Evolutionary conservation across 1,140 invertebrate species (phyloP), one percentile per base, ranked within the genome.

Genomic region (Coelopa frigida): DNA sequence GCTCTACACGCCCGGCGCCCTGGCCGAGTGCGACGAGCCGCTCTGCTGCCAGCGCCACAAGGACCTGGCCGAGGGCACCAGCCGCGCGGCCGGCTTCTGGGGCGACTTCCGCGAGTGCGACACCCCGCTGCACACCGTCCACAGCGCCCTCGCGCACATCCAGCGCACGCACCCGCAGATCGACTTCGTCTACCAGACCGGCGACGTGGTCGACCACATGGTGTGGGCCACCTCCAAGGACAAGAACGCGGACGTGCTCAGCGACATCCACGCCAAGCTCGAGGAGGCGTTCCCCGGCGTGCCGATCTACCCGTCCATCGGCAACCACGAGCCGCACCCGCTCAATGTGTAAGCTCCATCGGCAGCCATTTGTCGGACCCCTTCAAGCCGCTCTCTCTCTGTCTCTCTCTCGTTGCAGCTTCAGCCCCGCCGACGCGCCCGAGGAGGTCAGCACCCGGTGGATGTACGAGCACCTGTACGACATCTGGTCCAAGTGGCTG

Each of bases 301-400:
- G 18, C 72, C 76, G 1, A 73, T 94, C 2, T 83, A 81, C 63
- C 80, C 84, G 3, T 75, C 82, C 35, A 68, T 95, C 36, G 91
- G 91, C 29, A 96, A 96, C 63, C 92, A 96, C 56, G 92, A 96
- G 70, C 77, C 87, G 32, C 80, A 87, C 70, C 91, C 91, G 4
- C 72, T 87, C 4, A 92, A 94, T 72, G 78, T 82, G 84, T 90
- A 73, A 79, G 77, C 40, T 36, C 4, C 5, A 29, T 71, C 41
- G 0, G n/a, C n/a, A n/a, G n/a, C n/a, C n/a, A n/a, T n/a, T n/a
- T n/a, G n/a, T n/a, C n/a, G n/a, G n/a, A n/a, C n/a, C n/a, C n/a
- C n/a, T n/a, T n/a, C n/a, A n/a, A n/a, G n/a, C n/a, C n/a, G n/a
- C n/a, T n/a, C n/a, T n/a, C n/a, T n/a, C n/a, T n/a, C n/a, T n/a